A percentile compares a stretch with the other conserved stretches of the same genome.
Evolutionary conservation across 2,113 vertebrate species (phyloP).

Genomic region (Varanus salvator): DNA sequence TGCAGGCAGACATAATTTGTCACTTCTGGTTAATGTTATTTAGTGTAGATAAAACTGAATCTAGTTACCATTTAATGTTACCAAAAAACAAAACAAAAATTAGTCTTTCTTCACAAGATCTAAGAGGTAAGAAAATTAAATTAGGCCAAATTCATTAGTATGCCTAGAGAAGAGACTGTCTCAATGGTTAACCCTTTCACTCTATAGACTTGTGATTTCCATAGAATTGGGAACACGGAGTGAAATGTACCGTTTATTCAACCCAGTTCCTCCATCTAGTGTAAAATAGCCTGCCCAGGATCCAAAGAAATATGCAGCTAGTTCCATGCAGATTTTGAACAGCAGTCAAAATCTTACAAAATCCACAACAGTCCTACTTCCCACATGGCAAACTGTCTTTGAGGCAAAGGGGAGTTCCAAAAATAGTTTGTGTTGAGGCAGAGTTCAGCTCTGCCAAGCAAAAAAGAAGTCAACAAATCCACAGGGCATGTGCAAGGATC

Average conservation of each 20-base stretch:
- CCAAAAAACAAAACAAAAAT: constrained; percentile 7
- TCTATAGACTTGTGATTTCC: neutral
- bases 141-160: neutral
- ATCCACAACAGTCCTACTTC: neutral
- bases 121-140: neutral
- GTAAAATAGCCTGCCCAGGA: neutral
- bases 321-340: neutral
- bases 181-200: constrained; percentile 7
- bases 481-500: neutral
- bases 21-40: constrained; percentile 34
- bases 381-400: neutral
- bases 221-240: neutral
- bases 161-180: neutral
- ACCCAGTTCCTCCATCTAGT: neutral
- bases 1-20: constrained; percentile 35
- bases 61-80: constrained; percentile 9
- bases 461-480: neutral
- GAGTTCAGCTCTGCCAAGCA: neutral
- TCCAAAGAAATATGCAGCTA: neutral
- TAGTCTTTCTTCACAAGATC: constrained; percentile 12
- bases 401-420: neutral
- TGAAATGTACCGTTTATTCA: neutral
- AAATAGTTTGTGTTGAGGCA: neutral
- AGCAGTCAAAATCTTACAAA: too few species aligned
- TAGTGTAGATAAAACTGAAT: constrained; percentile 24